A percentile compares a stretch with the other conserved stretches of the same genome.
Conservation (phyloP, 2,113 vertebrate genomes). For the Argyrosomus japonicus region DNA sequence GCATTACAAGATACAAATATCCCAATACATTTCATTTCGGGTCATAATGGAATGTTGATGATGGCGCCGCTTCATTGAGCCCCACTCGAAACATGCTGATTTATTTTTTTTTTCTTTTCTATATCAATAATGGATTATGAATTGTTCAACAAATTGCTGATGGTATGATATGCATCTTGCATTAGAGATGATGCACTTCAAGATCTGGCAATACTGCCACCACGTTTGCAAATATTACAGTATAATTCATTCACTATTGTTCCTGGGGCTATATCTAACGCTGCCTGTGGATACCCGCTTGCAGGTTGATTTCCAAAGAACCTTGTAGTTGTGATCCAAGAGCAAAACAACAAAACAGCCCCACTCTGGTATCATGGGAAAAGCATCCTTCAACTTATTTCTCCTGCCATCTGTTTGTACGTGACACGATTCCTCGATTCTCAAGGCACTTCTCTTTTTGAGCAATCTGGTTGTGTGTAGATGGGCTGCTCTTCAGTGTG, state of each 20-base stretch:
- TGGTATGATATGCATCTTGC: conserved; percentile 36
- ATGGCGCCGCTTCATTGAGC: conserved; percentile 41
- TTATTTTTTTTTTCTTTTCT: conserved; percentile 35
- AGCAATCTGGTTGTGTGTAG: not conserved
- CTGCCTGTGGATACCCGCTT: not conserved
- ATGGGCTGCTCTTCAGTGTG: not conserved
- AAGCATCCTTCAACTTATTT: conserved; percentile 30
- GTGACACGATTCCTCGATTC: conserved; percentile 27
- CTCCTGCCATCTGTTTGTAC: not conserved
- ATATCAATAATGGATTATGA: conserved; percentile 56
- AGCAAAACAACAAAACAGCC: conserved; percentile 15
- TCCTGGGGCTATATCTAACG: conserved; percentile 23
- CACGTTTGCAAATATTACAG: conserved; percentile 20
- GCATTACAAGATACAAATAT: conserved; percentile 57
- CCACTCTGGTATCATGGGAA: conserved; percentile 19
- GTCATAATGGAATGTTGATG: conserved; percentile 43
- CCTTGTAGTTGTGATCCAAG: conserved; percentile 25
- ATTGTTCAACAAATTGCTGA: conserved; percentile 39
- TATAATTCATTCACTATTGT: conserved; percentile 17
- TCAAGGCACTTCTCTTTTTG: not conserved
- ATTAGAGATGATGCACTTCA: conserved; percentile 42
- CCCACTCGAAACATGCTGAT: conserved; percentile 49
- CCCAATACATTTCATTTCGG: conserved; percentile 54
- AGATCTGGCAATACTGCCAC: conserved; percentile 12
- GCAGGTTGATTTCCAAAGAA: conserved; percentile 25